Evolutionary conservation across 1,140 invertebrate genomes (phyloP), one percentile per base, ranked within the genome.

Genomic region (Helicorthomorpha holstii): DNA sequence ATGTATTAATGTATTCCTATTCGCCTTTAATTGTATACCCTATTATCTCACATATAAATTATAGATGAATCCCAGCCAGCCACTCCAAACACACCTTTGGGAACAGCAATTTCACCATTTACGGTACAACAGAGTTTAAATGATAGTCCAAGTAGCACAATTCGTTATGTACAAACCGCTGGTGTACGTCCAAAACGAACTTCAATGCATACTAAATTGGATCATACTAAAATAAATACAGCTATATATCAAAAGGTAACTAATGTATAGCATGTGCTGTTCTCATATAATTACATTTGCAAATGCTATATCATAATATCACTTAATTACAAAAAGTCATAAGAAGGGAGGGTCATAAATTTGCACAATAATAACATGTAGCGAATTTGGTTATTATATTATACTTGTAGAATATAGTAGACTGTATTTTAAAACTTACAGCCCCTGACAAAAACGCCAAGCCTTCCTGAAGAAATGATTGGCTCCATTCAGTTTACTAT

Each of bases 401-500:
- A 16, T 34, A 22, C 7, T 10, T 7, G 21, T 46, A 46, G 19
- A 22, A 4, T 10, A 4, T 19, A 46, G 7, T 10, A 34, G 29
- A 34, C 16, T 34, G 16, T 7, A 7, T 7, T 7, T 34, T 34
- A 7, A 7, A n/a, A 51, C 19, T n/a, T 41, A 27, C 38, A 49
- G 48, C 27, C 41, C 10, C 26, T 29, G 27, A 24, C 24, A 14
- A 43, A 42, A 25, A 43, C 27, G 3, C 42, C 52, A 2, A 43
- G 41, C 21, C 10, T 44, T 29, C 29, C 53, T n/a, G 51, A 55
- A 54, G 52, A 54, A 1, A 58, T 59, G 25, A 58, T 58, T 1
- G 66, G 66, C 10, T 61, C 62, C 14, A 57, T 68, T 24, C 59
- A 65, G 50, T 61, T 65, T 42, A 62, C 61, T 21, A 41, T 66